Evolutionary conservation across 2,888 invertebrate species (phyloP).

Genomic region (Sycophila texana): DNA sequence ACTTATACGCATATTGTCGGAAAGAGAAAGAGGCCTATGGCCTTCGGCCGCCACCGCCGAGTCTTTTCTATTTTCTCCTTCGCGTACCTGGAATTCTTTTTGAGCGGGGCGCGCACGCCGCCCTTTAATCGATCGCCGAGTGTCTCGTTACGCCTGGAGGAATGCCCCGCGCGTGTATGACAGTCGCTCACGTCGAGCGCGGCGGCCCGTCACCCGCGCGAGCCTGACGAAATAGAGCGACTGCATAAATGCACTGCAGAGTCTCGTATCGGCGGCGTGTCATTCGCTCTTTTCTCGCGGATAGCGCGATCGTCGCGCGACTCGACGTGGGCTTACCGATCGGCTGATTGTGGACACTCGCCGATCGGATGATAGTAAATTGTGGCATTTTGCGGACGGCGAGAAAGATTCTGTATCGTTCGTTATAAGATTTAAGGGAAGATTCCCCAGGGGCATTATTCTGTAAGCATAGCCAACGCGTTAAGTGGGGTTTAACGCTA

Average conservation of each 20-base stretch:
- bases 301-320: too few species aligned
- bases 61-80: slow-evolving; percentile 42
- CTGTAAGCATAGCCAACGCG: too few species aligned
- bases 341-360: too few species aligned
- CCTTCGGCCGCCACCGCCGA: slow-evolving; percentile 29
- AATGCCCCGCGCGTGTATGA: slow-evolving; percentile 26
- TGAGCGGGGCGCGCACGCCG: background rate
- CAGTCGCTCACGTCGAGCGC: slow-evolving; percentile 3
- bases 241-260: background rate
- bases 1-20: background rate
- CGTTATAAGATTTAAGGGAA: too few species aligned
- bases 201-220: background rate
- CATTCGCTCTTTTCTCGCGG: background rate
- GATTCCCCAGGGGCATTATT: too few species aligned
- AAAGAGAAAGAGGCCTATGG: slow-evolving; percentile 34
- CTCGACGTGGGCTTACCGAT: too few species aligned
- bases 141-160: slow-evolving; percentile 50
- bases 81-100: slow-evolving; percentile 48
- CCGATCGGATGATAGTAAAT: too few species aligned
- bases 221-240: too few species aligned
- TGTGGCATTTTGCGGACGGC: too few species aligned
- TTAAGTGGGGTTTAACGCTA: too few species aligned
- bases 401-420: too few species aligned
- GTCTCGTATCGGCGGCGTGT: too few species aligned
- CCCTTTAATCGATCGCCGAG: slow-evolving; percentile 51